Base-by-base conservation (phyloP, 2,888 invertebrate species). In the Smittia aterrima region DNA sequence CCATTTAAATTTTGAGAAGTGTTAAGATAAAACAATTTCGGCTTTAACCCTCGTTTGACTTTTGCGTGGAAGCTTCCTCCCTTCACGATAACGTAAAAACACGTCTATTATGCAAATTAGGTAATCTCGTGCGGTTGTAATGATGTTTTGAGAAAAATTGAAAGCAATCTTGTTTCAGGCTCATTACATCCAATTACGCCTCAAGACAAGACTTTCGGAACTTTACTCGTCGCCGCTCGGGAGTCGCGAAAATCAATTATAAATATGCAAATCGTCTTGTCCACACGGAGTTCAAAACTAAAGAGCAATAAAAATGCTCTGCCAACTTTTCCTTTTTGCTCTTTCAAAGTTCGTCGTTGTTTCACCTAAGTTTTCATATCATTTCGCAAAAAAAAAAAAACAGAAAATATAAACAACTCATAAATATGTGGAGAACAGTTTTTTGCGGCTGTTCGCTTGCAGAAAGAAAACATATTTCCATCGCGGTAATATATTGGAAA, bases 131-230 rank as follows among this genome's bases (percentile, higher is more conserved):
- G 68, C 41, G 68, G 68, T 68, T 68, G 41, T 68, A 38, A 66
- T 66, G 20, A 38, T 67, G 16, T 47, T 47, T 20, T 47, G 6
- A n/a, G 7, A 32, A 32, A 32, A 32, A 32, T 3, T 32, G 32
- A 32, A 32, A 32, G 68, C 47, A 68, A 41, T 68, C 41, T 68
- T 68, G 68, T 68, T 68, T 68, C 68, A 47, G 41, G 40, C 24
- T 47, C 68, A 68, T 68, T 68, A 47, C 68, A 22, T 68, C 41
- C 22, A 68, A 68, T 68, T 32, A 3, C 40, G 40, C 40, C 66
- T 66, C 24, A 62, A n/a, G n/a, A 62, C 13, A 16, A 25, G 18
- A 40, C 40, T n/a, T 11, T 66, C 18, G 66, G 3, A 9, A n/a
- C n/a, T n/a, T n/a, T n/a, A 9, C 32, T 32, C 32, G 32, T 32